Base-by-base conservation (phyloP, 2,888 invertebrate genomes). In the Drosophila incognita region DNA sequence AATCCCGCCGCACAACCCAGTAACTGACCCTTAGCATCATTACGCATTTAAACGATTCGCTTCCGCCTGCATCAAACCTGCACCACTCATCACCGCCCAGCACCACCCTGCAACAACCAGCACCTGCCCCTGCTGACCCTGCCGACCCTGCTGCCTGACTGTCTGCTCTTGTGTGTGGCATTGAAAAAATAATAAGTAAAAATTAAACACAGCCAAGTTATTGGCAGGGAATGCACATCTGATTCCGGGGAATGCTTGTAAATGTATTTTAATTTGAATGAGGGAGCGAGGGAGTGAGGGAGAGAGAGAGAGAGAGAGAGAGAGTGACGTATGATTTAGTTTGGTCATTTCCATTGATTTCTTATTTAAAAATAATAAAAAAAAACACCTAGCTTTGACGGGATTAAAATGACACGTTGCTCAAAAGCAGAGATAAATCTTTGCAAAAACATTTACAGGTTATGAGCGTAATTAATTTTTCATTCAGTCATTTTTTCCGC, bases 21-120 rank as follows among this genome's bases (percentile, higher is more conserved):
- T 57, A 63, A 65, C 81, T 81, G 83, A 81, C 83, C 80, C 77
- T 59, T 35, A 53, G 77, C 69, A 63, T 77, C 67, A 80, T 80
- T 80, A 80, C 80, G 83, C 73, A 80, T 83, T 80, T 80, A 80
- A 83, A 81, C 84, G 83, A 58, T 76, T 83, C 46, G 52, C 52
- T 65, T 71, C 63, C 51, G 70, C 33, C 42, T 57, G 51, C 69
- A 53, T 46, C 21, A 18, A 42, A 21, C 8, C n/a, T 33, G 36
- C 54, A 40, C 48, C 35, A 53, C 24, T 33, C 62, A 18, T 38
- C 61, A 54, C 31, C 51, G 27, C 18, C n/a, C 59, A 24, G 13
- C 1, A 27, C 48, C 27, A 40, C 7, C 42, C 63, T 21, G 42
- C 62, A 35, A 27, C 27, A 38, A 29, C 18, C 24, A 8, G 7